phyloP scores from a whole-genome alignment of 2,888 invertebrate species.

The Epiperipatus broadwayi region DNA sequence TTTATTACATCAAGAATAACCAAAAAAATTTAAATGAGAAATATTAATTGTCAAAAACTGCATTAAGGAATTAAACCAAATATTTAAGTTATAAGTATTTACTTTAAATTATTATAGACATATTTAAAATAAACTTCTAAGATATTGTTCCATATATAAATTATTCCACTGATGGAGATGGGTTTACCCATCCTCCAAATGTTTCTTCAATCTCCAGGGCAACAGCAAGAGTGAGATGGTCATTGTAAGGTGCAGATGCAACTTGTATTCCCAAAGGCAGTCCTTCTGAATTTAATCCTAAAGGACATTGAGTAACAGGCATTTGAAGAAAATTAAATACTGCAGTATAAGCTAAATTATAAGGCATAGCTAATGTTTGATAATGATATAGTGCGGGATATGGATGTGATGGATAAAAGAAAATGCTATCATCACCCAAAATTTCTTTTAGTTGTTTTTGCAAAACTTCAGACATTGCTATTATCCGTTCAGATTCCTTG shows the following conservation, averaged over 20 bases:
- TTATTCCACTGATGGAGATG: too few relatives aligned
- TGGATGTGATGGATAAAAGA: slow-evolving; percentile 30
- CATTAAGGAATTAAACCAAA: too few relatives aligned
- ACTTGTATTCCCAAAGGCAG: slow-evolving; percentile 29
- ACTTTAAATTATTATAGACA: too few relatives aligned
- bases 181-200: slow-evolving; percentile 31
- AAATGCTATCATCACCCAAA: slow-evolving; percentile 27
- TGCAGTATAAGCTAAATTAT: slow-evolving; percentile 27
- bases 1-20: too few relatives aligned
- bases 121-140: too few relatives aligned
- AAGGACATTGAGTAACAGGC: slow-evolving; percentile 26
- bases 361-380: slow-evolving; percentile 24
- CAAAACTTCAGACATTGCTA: neutral
- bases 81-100: too few relatives aligned
- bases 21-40: too few relatives aligned
- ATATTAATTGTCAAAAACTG: too few relatives aligned
- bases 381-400: slow-evolving; percentile 26
- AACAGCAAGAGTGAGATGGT: slow-evolving; percentile 27
- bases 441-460: slow-evolving; percentile 20
- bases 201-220: slow-evolving; percentile 28
- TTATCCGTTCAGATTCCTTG: too few relatives aligned
- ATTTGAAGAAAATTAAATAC: slow-evolving; percentile 27
- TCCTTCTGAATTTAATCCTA: slow-evolving; percentile 25
- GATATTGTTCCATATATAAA: too few relatives aligned
- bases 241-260: slow-evolving; percentile 23